Conservation (phyloP, 2,113 vertebrate genomes). For the Lutjanus erythropterus region DNA sequence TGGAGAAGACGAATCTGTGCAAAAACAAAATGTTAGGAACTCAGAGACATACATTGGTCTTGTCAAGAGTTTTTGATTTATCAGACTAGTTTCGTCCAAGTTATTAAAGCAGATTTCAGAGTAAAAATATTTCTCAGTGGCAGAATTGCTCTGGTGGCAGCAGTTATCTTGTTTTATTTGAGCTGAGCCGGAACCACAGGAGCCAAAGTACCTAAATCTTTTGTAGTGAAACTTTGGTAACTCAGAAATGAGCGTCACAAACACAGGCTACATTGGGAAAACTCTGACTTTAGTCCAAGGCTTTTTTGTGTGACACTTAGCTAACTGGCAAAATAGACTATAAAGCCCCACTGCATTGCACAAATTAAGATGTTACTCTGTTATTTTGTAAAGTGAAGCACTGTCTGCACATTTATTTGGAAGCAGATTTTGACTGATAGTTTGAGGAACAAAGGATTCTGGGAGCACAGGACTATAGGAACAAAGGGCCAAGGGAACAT, state of each 20-base stretch:
- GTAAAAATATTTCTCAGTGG: neutral
- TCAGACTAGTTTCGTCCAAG: neutral
- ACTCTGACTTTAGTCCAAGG: neutral
- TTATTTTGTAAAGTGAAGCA: neutral
- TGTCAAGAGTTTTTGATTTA: too few relatives aligned
- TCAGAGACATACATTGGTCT: neutral
- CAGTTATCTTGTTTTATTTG: too few relatives aligned
- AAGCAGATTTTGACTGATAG: too few relatives aligned
- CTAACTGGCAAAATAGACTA: neutral
- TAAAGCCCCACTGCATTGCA: too few relatives aligned
- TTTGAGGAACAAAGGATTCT: too few relatives aligned
- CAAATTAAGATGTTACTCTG: too few relatives aligned
- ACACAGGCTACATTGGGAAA: neutral
- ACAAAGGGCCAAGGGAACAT: too few relatives aligned
- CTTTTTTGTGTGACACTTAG: neutral
- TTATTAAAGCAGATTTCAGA: neutral
- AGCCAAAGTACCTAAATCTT: neutral
- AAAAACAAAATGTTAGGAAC: neutral
- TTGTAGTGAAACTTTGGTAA: neutral
- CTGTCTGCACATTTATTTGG: too few relatives aligned
- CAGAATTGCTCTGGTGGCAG: neutral
- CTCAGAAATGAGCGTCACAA: neutral
- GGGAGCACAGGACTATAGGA: too few relatives aligned
- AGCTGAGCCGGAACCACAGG: neutral
- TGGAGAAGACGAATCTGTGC: neutral